Evolutionary conservation across 2,888 invertebrate genomes (phyloP), one percentile per base, ranked within the genome.

Genomic region (Brassicogethes aeneus): DNA sequence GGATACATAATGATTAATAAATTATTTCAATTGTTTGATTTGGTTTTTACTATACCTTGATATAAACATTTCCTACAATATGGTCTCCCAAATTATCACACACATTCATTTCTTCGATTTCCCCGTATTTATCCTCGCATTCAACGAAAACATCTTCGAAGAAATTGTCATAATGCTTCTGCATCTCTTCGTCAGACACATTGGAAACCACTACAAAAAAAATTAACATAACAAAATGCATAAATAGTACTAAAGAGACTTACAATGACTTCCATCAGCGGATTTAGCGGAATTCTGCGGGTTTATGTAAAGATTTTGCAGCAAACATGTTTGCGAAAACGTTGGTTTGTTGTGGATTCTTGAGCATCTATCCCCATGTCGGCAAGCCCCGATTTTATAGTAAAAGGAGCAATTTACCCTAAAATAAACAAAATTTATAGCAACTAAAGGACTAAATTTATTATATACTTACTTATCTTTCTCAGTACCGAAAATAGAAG

Each of bases 101-200:
- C 2, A 99, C 96, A 72, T 99, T 99, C 95, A 99, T 97, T 70
- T 99, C 99, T 69, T 99, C 99, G 59, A 99, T 97, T 71, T 97
- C 96, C 0, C 99, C 99, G 70, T 99, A 99, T 73, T 96, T 96
- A 62, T 95, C 94, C 69, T 97, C 95, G 62, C 96, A 89, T 68
- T 99, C 97, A 1, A 94, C 92, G 73, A 97, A 99, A 2, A 99
- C 94, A 72, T 99, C 97, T 72, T 99, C 97, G 68, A 97, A 99
- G 71, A 99, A 97, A 63, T 97, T 96, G 65, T 99, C 97, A 68
- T 96, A 99, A 74, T 97, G 96, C 69, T 95, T 92, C 68, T 99
- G 97, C 85, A 96, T 94, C 70, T 97, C 96, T 66, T 94, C 93
- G 64, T 96, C 96, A 2, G 92, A 92, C 1, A 93, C 91, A 72